Percentiles rank a stretch among this genome's conserved stretches.
phyloP scores from a whole-genome alignment of 2,888 invertebrate genomes.

The Penaeus monodon region DNA sequence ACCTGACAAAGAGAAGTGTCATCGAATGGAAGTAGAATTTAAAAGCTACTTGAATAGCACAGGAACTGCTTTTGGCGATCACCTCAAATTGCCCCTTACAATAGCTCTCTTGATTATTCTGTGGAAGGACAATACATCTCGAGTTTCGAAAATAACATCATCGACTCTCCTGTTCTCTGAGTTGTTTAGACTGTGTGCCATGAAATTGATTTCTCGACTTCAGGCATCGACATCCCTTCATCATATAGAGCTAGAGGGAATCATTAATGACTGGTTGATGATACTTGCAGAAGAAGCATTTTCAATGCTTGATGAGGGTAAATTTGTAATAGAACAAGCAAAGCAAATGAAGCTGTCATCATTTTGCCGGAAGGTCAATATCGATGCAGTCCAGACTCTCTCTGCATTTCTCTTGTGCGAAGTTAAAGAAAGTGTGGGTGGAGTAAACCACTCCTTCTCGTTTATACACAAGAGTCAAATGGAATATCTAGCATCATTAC shows the following conservation, averaged over 20 bases:
- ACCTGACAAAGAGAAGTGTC: slow-evolving; percentile 18
- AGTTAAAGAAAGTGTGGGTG: slow-evolving; percentile 23
- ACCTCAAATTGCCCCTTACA: slow-evolving; percentile 46
- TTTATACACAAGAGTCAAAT: slow-evolving; percentile 56
- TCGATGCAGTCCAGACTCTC: slow-evolving; percentile 36
- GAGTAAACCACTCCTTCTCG: slow-evolving; percentile 15
- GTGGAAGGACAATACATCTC: slow-evolving; percentile 29
- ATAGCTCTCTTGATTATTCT: slow-evolving; percentile 34
- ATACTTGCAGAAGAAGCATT: slow-evolving; percentile 24
- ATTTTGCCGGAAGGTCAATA: slow-evolving; percentile 19
- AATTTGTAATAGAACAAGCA: slow-evolving; percentile 11
- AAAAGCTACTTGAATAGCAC: slow-evolving; percentile 23
- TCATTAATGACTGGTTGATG: slow-evolving; percentile 28
- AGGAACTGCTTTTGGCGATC: slow-evolving; percentile 12
- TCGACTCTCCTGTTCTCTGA: slow-evolving; percentile 34
- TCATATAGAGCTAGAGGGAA: slow-evolving; percentile 24
- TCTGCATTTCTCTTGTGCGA: slow-evolving; percentile 49
- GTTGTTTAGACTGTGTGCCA: slow-evolving; percentile 36
- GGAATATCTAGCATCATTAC: slow-evolving; percentile 38
- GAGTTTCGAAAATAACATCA: slow-evolving; percentile 26
- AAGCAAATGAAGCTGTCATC: background rate
- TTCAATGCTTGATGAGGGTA: slow-evolving; percentile 30
- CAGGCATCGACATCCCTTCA: background rate
- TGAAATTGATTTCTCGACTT: slow-evolving; percentile 38
- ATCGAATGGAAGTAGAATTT: slow-evolving; percentile 21